Percentiles rank a stretch among this genome's conserved stretches.
phyloP scores from a whole-genome alignment of 1,140 invertebrate genomes.

The Zaprionus tsacasi region DNA sequence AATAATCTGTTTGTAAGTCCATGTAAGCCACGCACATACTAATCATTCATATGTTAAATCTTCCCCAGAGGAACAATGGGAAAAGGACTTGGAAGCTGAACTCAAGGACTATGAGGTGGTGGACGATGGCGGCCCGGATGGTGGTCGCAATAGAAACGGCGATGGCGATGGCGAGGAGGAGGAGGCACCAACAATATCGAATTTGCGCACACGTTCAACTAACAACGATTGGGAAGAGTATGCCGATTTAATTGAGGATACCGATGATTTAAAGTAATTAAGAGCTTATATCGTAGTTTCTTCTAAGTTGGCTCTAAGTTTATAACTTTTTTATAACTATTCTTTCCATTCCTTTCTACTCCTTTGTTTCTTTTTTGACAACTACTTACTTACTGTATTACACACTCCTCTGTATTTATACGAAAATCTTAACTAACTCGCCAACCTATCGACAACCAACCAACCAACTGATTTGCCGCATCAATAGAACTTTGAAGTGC shows the following conservation, averaged over 20 bases:
- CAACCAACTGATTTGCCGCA: slow-evolving; percentile 20
- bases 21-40: slow-evolving; percentile 68
- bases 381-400: slow-evolving; percentile 52
- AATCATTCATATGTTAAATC: slow-evolving; percentile 51
- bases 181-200: slow-evolving; percentile 82
- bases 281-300: slow-evolving; percentile 84
- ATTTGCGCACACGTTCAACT: slow-evolving; percentile 78
- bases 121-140: slow-evolving; percentile 84
- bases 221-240: slow-evolving; percentile 84
- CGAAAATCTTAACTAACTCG: slow-evolving; percentile 18
- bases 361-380: slow-evolving; percentile 60
- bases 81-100: slow-evolving; percentile 95
- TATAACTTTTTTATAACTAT: slow-evolving; percentile 71
- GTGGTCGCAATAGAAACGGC: slow-evolving; percentile 29
- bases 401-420: slow-evolving; percentile 52
- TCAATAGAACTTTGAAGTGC: slow-evolving; percentile 78
- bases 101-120: slow-evolving; percentile 96
- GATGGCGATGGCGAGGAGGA: slow-evolving; percentile 60
- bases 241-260: slow-evolving; percentile 84
- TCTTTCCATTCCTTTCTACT: slow-evolving; percentile 75
- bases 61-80: slow-evolving; percentile 93
- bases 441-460: slow-evolving; percentile 34
- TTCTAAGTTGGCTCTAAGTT: slow-evolving; percentile 84
- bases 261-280: slow-evolving; percentile 85
- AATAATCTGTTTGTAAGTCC: slow-evolving; percentile 16